Evolutionary conservation across 2,888 invertebrate species (phyloP).

Genomic region (Ditylenchus weischeri): DNA sequence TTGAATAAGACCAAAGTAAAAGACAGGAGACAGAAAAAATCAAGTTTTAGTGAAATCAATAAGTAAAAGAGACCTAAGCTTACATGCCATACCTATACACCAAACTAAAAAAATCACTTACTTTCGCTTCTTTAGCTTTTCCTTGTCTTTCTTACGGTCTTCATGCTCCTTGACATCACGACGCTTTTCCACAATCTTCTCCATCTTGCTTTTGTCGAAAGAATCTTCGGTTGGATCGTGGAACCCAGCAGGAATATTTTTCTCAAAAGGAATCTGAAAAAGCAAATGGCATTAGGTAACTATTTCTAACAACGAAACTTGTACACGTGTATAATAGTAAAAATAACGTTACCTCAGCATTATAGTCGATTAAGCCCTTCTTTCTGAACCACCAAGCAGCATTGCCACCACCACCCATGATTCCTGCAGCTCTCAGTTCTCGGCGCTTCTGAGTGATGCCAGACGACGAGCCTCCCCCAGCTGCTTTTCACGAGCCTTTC

Average conservation of each 20-base stretch:
- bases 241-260: conserved; percentile 69
- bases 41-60: no score
- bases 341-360: conserved; percentile 75
- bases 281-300: neutral
- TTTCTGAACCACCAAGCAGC: conserved; percentile 48
- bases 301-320: no score
- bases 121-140: conserved; percentile 80
- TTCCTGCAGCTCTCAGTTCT: conserved; percentile 93
- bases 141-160: conserved; percentile 89
- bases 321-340: no score
- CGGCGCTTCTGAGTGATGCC: conserved; percentile 96
- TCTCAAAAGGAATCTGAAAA: conserved; percentile 72
- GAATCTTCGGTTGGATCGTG: conserved; percentile 87
- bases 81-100: no score
- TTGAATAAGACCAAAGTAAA: no score
- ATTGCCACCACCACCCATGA: conserved; percentile 62
- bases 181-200: conserved; percentile 45
- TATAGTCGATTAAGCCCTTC: conserved; percentile 83
- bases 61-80: no score
- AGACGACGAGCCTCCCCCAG: conserved; percentile 91
- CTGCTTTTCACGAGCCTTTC: conserved; percentile 89
- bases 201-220: conserved; percentile 55
- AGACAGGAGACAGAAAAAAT: no score
- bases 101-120: conserved; percentile 59
- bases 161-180: conserved; percentile 63